Evolutionary conservation across 2,797 vertebrate species (phyloP).

Genomic region (Macropodus opercularis): DNA sequence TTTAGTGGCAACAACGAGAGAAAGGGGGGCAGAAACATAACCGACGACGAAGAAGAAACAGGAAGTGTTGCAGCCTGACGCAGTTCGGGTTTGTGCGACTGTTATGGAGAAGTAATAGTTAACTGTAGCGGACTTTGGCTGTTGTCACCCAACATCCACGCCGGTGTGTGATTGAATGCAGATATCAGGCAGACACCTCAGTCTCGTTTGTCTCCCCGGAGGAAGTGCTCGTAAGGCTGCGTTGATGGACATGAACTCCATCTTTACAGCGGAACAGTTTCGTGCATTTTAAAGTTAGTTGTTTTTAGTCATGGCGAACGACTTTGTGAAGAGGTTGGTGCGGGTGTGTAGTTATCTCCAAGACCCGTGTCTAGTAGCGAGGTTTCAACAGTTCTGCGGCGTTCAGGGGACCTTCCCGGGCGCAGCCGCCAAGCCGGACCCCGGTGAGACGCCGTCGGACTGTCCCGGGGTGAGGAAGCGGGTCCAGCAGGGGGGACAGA

Average conservation of each 20-base stretch:
- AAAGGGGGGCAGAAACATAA: background rate
- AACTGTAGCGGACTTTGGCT: slow-evolving; percentile 73
- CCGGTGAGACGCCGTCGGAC: slow-evolving; percentile 25
- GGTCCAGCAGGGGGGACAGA: slow-evolving; percentile 5
- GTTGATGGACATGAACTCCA: slow-evolving; percentile 38
- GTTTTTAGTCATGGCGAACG: slow-evolving; percentile 68
- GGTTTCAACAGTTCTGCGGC: slow-evolving; percentile 91
- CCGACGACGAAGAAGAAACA: background rate
- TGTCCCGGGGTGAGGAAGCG: slow-evolving; percentile 58
- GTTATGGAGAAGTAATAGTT: slow-evolving; percentile 51
- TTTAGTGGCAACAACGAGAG: background rate
- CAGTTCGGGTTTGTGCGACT: slow-evolving; percentile 36
- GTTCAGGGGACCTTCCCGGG: slow-evolving; percentile 82
- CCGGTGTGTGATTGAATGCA: slow-evolving; percentile 7
- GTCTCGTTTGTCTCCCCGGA: background rate
- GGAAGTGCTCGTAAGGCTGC: slow-evolving; percentile 31
- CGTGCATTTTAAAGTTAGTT: background rate
- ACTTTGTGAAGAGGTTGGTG: slow-evolving; percentile 59
- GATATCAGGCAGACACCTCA: background rate
- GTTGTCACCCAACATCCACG: slow-evolving; percentile 13
- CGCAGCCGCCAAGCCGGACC: slow-evolving; percentile 28
- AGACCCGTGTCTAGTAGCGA: slow-evolving; percentile 89
- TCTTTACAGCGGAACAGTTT: slow-evolving; percentile 5
- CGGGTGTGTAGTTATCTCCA: slow-evolving; percentile 82
- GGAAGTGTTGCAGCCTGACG: slow-evolving; percentile 45